A percentile compares a stretch with the other conserved stretches of the same genome.
These are phyloP conservation scores for Miopithecus talapoin DNA, from an alignment of 2,797 vertebrate genomes.

Conservation along the genomic window DNA sequence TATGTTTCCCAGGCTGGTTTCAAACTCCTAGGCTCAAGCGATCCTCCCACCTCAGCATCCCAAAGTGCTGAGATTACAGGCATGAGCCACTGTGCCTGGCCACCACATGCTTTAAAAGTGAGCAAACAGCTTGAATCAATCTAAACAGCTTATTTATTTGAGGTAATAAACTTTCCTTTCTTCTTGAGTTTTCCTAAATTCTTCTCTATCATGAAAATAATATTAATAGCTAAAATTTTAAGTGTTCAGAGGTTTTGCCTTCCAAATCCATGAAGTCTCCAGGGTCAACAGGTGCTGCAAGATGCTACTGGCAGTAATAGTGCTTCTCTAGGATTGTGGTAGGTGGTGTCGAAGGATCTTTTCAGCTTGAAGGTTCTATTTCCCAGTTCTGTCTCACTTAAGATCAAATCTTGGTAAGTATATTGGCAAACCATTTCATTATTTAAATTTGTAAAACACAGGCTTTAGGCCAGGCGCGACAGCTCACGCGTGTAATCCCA, in stretches of 20 bases:
- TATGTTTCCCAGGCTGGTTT: neutral
- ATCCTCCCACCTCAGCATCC: neutral
- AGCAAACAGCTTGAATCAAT: neutral
- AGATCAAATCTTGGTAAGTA: neutral
- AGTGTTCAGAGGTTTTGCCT: neutral
- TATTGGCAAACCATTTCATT: neutral
- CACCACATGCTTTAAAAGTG: neutral
- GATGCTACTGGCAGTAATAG: neutral
- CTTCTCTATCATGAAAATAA: neutral
- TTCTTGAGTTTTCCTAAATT: neutral
- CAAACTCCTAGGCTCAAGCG: neutral
- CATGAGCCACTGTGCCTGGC: neutral
- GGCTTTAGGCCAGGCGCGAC: too few species aligned
- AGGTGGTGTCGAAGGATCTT: neutral
- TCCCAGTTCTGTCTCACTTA: neutral
- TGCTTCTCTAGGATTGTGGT: fast-evolving
- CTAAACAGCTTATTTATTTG: neutral
- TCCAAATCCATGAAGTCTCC: neutral
- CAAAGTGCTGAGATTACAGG: neutral
- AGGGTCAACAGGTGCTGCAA: neutral
- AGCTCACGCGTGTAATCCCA: too few species aligned
- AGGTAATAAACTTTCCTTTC: neutral
- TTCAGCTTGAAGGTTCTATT: neutral
- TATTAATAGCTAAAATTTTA: neutral
- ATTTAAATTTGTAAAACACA: neutral